A percentile compares a stretch with the other conserved stretches of the same genome.
Conservation (phyloP, 2,797 vertebrate species). For the Chaenodraco wilsoni region DNA sequence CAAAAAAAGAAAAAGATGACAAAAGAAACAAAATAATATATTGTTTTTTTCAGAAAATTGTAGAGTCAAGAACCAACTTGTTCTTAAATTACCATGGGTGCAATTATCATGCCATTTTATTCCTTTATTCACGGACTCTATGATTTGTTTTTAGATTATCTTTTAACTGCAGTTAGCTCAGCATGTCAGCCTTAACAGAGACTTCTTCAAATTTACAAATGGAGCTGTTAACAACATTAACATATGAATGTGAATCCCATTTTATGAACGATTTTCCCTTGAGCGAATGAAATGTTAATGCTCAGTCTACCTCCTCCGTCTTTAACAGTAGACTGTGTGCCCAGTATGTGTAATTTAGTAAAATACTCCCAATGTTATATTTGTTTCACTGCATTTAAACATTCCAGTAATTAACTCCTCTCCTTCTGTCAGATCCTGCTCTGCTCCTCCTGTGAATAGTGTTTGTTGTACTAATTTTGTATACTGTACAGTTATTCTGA, state of each 20-base stretch:
- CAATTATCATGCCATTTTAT: constrained; percentile 17
- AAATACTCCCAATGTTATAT: constrained; percentile 27
- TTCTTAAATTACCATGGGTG: constrained; percentile 12
- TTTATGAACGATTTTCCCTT: constrained; percentile 44
- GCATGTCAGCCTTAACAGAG: constrained; percentile 24
- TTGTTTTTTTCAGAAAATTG: background rate
- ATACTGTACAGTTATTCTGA: constrained; percentile 84
- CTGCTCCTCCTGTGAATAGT: constrained; percentile 72
- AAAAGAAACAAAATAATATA: too few relatives aligned
- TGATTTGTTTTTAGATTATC: constrained; percentile 39
- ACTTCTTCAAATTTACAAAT: constrained; percentile 42
- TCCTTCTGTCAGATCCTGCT: constrained; percentile 41
- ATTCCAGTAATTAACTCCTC: constrained; percentile 42
- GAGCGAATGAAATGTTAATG: constrained; percentile 33
- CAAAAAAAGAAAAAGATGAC: too few relatives aligned
- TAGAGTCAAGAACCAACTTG: constrained; percentile 9
- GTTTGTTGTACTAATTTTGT: constrained; percentile 78
- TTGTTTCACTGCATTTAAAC: constrained; percentile 50
- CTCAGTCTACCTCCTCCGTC: constrained; percentile 46
- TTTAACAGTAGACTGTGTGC: constrained; percentile 42
- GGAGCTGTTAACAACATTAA: constrained; percentile 34
- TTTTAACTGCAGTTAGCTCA: constrained; percentile 29
- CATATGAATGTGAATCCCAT: constrained; percentile 41
- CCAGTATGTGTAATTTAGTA: constrained; percentile 38
- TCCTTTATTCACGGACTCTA: constrained; percentile 37